phyloP scores from a whole-genome alignment of 2,888 invertebrate genomes.

The Crematogaster levior region DNA sequence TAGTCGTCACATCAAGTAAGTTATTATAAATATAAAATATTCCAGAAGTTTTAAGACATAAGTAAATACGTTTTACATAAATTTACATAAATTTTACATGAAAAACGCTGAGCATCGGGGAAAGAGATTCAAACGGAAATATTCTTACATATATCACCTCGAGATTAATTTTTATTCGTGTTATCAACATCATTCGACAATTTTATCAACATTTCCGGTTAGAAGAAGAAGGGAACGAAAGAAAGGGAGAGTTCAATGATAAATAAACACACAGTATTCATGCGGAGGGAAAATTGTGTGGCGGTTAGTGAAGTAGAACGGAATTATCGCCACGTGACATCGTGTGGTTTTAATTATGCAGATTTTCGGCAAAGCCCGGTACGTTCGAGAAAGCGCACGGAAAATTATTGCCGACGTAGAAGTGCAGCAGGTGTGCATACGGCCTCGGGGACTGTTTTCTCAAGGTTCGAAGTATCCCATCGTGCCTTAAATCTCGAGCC shows the following conservation, averaged over 20 bases:
- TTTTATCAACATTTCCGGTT: background rate
- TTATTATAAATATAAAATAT: background rate
- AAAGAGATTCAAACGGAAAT: background rate
- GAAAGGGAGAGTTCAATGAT: background rate
- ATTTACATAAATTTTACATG: too few relatives aligned
- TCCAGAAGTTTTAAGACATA: too few relatives aligned
- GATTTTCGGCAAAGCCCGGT: constrained; percentile 34
- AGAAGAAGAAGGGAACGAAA: background rate
- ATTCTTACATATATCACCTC: background rate
- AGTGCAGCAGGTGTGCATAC: constrained; percentile 46
- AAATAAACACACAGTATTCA: background rate
- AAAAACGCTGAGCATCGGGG: background rate
- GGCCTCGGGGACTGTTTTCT: constrained; percentile 32
- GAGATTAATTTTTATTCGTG: background rate
- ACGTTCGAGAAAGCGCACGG: constrained; percentile 23
- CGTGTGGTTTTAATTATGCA: constrained; percentile 58
- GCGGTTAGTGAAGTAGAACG: background rate
- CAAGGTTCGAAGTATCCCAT: constrained; percentile 30
- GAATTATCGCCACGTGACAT: constrained; percentile 13
- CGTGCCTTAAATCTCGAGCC: constrained; percentile 39
- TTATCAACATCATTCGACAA: background rate
- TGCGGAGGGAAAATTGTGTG: background rate
- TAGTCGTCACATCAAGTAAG: background rate
- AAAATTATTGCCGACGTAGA: constrained; percentile 46
- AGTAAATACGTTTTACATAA: background rate